These are phyloP conservation scores for Leptarthrus brevirostris DNA, from an alignment of 2,888 invertebrate species.

Conservation along the genomic window DNA sequence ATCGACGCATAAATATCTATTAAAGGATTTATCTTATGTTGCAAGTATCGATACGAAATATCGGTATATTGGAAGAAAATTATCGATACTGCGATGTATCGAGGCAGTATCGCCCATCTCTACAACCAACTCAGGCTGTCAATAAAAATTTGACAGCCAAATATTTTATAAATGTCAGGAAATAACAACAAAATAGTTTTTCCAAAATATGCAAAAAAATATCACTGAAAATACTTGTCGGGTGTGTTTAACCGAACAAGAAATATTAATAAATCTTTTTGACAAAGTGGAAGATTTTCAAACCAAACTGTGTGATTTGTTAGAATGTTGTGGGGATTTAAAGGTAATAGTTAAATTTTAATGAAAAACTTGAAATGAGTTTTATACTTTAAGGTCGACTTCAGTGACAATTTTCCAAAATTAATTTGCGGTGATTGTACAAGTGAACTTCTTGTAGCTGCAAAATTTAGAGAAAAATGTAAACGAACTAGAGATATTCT, in stretches of 20 bases:
- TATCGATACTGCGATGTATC: no score
- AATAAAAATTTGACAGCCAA: no score
- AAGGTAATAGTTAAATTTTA: conserved; percentile 54
- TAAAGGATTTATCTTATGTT: no score
- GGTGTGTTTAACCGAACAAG: conserved; percentile 61
- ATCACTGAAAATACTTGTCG: conserved; percentile 60
- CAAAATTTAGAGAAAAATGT: conserved; percentile 63
- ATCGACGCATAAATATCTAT: no score
- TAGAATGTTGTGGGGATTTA: conserved; percentile 60
- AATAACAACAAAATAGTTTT: conserved; percentile 13
- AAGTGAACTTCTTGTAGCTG: conserved; percentile 61
- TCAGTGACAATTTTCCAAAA: conserved; percentile 60
- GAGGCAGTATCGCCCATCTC: no score
- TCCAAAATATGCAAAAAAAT: conserved; percentile 54
- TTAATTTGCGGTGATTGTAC: conserved; percentile 64
- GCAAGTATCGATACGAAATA: no score
- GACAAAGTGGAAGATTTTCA: conserved; percentile 62
- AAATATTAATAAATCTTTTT: conserved; percentile 61
- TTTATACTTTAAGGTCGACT: conserved; percentile 57
- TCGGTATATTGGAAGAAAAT: no score
- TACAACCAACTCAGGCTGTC: no score
- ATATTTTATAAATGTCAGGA: conserved; percentile 7
- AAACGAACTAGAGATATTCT: conserved; percentile 58
- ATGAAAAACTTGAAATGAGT: background rate
- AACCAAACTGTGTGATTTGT: conserved; percentile 59